phyloP scores from a whole-genome alignment of 1,140 invertebrate species.

The Camponotus vicinus region DNA sequence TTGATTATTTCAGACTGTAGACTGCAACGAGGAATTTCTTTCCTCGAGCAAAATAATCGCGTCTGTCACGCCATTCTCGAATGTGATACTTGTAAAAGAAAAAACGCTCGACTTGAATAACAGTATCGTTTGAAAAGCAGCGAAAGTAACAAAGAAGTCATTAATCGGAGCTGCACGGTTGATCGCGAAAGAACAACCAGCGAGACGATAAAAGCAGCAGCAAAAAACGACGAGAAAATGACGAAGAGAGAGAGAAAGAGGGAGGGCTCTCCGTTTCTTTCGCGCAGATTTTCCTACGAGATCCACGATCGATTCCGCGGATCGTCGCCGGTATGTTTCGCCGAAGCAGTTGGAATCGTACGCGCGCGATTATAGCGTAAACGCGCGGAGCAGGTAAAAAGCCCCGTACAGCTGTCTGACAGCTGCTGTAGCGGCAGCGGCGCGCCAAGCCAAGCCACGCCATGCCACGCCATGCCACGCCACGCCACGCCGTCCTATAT shows the following conservation, averaged over 20 bases:
- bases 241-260: neutral
- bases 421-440: conserved; percentile 80
- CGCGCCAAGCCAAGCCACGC: conserved; percentile 27
- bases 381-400: conserved; percentile 83
- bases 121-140: neutral
- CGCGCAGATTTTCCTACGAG: conserved; percentile 2
- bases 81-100: neutral
- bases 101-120: neutral
- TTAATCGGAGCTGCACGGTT: conserved; percentile 4
- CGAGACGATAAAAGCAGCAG: conserved; percentile 16
- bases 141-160: neutral
- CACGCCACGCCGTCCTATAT: conserved; percentile 83
- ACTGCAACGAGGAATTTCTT: neutral
- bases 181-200: neutral
- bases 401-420: conserved; percentile 86
- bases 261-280: neutral
- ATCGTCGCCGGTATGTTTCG: conserved; percentile 26
- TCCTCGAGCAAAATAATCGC: neutral
- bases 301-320: conserved; percentile 29
- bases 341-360: conserved; percentile 67
- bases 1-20: neutral
- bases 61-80: neutral
- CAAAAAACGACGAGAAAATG: neutral
- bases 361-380: conserved; percentile 71
- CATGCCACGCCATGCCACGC: conserved; percentile 4